Percentiles rank a stretch among this genome's conserved stretches.
These are phyloP conservation scores for Nothobranchius furzeri DNA, from an alignment of 2,113 vertebrate species.

Conservation along the genomic window DNA sequence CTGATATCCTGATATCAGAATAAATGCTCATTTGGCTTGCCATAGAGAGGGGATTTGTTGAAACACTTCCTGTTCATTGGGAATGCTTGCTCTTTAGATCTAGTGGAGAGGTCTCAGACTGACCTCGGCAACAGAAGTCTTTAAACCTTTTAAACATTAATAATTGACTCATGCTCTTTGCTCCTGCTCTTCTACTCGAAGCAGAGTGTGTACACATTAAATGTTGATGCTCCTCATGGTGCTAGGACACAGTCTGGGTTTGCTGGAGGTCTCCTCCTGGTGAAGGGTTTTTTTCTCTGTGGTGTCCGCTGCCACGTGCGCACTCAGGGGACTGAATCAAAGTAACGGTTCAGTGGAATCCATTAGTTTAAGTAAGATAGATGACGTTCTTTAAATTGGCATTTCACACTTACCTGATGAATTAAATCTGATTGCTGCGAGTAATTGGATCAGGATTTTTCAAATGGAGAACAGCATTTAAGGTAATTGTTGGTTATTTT, in stretches of 20 bases:
- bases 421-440: background rate
- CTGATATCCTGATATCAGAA: no score
- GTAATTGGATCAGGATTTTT: background rate
- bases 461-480: no score
- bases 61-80: conserved; percentile 6
- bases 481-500: no score
- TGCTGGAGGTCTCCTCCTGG: background rate
- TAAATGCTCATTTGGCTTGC: no score
- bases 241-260: conserved; percentile 22
- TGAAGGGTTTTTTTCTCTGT: background rate
- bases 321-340: background rate
- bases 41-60: conserved; percentile 1
- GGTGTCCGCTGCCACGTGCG: no score
- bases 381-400: background rate
- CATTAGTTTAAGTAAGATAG: background rate
- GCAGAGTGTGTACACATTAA: conserved; percentile 58
- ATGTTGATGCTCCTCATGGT: conserved; percentile 58
- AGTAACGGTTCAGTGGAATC: background rate
- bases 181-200: conserved; percentile 44
- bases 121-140: conserved; percentile 47
- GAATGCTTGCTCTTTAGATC: conserved; percentile 24
- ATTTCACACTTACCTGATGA: background rate
- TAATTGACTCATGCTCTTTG: conserved; percentile 74
- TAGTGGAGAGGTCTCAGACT: conserved; percentile 35
- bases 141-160: conserved; percentile 78